Base-by-base conservation (phyloP, 2,888 invertebrate species). In the Balanococcus diminutus region DNA sequence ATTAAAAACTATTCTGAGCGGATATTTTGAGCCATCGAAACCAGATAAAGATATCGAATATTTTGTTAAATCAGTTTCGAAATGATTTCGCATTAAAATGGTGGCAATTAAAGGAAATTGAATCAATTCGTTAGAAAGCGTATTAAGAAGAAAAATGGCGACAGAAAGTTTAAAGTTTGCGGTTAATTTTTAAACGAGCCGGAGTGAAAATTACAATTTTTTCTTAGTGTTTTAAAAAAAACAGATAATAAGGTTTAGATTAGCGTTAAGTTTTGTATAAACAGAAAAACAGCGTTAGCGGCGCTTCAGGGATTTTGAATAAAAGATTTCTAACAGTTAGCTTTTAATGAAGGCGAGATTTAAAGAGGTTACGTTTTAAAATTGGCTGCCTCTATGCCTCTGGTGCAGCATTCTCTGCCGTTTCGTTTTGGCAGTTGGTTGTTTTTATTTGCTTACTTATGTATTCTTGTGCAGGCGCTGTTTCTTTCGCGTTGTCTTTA, bases 381-480 rank as follows among this genome's bases (percentile, higher is more conserved):
- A 56, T 84, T 84, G 84, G 84, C 84, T 84, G 84, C 84, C 72
- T 32, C 67, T 83, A 61, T 51, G 56, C 61, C 83, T 61, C 83
- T 61, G 36, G 72, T 61, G 61, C 83, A 16, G 84, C 72, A 42
- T 39, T 46, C 25, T 67, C 72, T 75, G n/a, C 39, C 22, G 56
- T 56, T n/a, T 56, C 39, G 72, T 84, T 84, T 84, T 84, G 67
- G 84, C 72, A 84, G 84, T 84, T 61, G 84, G 72, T 84, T 84
- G 84, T 84, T 84, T 84, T 84, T 84, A 84, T 84, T 84, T 84
- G 84, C 84, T 84, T 84, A 84, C 84, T 84, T 84, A 84, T 84
- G 84, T 84, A 84, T 84, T 84, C 84, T 84, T 61, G 84, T 84
- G 84, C 84, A 46, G 84, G 84, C 72, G 84, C 72, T 84, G 84